These are phyloP conservation scores for Pegoplata infirma DNA, from an alignment of 2,888 invertebrate genomes.

Conservation along the genomic window DNA sequence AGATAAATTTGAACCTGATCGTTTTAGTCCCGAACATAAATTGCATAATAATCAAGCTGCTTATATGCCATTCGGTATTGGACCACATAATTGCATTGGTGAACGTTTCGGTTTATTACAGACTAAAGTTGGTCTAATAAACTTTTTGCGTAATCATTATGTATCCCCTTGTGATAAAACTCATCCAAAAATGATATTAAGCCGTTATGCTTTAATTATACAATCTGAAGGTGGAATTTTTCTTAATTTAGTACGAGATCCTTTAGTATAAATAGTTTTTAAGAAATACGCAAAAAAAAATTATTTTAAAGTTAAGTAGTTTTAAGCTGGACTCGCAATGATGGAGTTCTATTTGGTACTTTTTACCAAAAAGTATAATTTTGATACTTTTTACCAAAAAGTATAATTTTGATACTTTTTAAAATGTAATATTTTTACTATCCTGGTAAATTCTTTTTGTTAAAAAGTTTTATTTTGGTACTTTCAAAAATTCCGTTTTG, in stretches of 20 bases:
- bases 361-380: no score
- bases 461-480: no score
- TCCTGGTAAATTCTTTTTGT: no score
- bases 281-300: not conserved
- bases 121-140: constrained; percentile 67
- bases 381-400: no score
- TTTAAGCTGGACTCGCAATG: no score
- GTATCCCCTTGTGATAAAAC: constrained; percentile 64
- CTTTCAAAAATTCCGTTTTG: no score
- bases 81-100: constrained; percentile 70
- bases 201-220: constrained; percentile 65
- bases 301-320: no score
- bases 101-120: constrained; percentile 69
- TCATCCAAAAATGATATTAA: constrained; percentile 59
- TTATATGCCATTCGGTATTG: constrained; percentile 68
- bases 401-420: no score
- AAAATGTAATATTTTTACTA: no score
- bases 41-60: constrained; percentile 60
- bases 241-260: constrained; percentile 65
- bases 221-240: constrained; percentile 65
- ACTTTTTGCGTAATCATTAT: constrained; percentile 68
- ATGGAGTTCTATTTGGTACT: no score
- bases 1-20: constrained; percentile 68
- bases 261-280: constrained; percentile 52
- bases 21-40: constrained; percentile 67